phyloP scores from a whole-genome alignment of 2,113 vertebrate species.

The Herpailurus yagouaroundi region DNA sequence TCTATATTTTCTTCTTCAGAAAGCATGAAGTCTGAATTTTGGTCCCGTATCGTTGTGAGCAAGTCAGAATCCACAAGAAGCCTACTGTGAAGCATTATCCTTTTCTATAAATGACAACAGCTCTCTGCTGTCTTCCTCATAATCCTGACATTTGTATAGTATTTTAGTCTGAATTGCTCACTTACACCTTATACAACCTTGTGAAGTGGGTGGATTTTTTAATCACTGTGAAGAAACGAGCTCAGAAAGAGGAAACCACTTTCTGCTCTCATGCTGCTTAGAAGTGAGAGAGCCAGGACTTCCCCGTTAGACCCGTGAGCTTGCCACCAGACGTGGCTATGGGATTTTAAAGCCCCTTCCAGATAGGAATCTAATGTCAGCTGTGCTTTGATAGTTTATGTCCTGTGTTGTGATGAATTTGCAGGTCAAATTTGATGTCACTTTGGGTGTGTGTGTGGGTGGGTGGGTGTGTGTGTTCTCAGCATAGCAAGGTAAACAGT shows the following conservation, averaged over 20 bases:
- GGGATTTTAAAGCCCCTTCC: background rate
- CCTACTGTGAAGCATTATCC: background rate
- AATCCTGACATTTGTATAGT: background rate
- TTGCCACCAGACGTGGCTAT: background rate
- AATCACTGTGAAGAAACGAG: background rate
- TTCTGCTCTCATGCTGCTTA: background rate
- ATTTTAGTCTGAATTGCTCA: constrained; percentile 39
- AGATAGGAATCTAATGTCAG: background rate
- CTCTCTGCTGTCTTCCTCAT: background rate
- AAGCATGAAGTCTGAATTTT: background rate
- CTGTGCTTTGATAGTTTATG: background rate
- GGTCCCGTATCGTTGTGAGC: background rate
- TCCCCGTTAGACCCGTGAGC: background rate
- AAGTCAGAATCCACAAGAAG: background rate
- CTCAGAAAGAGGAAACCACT: background rate
- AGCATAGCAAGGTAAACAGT: background rate
- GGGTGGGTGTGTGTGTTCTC: background rate
- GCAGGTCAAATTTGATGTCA: background rate
- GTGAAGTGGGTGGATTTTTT: background rate
- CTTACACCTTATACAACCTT: background rate
- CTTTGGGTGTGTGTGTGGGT: background rate
- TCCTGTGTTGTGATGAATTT: background rate
- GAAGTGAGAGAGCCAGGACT: background rate
- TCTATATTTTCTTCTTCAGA: background rate
- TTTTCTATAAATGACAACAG: background rate